Evolutionary conservation across 2,888 invertebrate genomes (phyloP), one percentile per base, ranked within the genome.

Genomic region (Clunio marinus): DNA sequence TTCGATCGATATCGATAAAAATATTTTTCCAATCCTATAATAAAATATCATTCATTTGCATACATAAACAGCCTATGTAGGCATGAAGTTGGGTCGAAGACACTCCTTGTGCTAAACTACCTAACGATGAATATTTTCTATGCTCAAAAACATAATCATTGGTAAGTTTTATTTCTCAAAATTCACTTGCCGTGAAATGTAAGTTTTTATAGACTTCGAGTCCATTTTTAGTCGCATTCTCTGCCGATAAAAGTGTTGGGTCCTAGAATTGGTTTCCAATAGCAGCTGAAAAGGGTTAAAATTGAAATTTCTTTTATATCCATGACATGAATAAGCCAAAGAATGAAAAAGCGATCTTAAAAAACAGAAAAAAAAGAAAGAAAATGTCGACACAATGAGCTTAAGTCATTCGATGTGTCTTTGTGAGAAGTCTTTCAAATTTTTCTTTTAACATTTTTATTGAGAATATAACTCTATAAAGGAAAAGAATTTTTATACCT

Each of bases 231-330:
- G n/a, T n/a, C n/a, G n/a, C n/a, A n/a, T n/a, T n/a, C n/a, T 8
- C 35, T 5, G 35, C 35, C 5, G 7, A 32, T 13, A 32, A 32
- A 32, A 32, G 35, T 32, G 35, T 32, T 13, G 35, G n/a, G n/a
- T n/a, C n/a, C n/a, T n/a, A n/a, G n/a, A n/a, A n/a, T n/a, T n/a
- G n/a, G n/a, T n/a, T n/a, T n/a, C n/a, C n/a, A n/a, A n/a, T n/a
- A n/a, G n/a, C n/a, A n/a, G n/a, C 51, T 8, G 17, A 51, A 51
- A 51, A 32, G 35, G 51, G 51, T 51, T 4, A 17, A 17, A 4
- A 51, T 51, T 51, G 51, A 51, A 51, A 51, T 2, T 51, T 32
- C 32, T 51, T 22, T n/a, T 51, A n/a, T n/a, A n/a, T n/a, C n/a
- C n/a, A n/a, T n/a, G n/a, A n/a, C n/a, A n/a, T n/a, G n/a, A n/a